Conservation (phyloP, 1,140 invertebrate species). For the Bombus polaris region DNA sequence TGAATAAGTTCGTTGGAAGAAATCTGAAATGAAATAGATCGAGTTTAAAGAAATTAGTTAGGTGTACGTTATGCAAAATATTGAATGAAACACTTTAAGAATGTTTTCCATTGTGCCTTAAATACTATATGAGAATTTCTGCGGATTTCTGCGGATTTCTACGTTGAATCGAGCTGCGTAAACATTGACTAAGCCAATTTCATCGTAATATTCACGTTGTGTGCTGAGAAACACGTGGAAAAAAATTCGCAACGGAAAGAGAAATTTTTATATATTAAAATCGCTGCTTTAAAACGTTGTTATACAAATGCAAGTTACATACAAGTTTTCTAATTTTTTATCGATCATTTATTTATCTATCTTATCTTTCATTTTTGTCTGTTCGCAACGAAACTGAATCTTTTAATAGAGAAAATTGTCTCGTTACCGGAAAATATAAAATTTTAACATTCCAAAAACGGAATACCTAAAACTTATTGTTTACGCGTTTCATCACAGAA, state of each 20-base stretch:
- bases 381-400: not conserved
- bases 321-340: not conserved
- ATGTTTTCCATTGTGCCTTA: not conserved
- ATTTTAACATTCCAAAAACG: not conserved
- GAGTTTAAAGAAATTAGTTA: not conserved
- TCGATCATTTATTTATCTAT: too few relatives aligned
- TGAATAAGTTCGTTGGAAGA: not conserved
- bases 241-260: not conserved
- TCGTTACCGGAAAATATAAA: not conserved
- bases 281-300: not conserved
- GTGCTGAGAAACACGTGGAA: not conserved
- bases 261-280: not conserved
- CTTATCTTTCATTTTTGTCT: not conserved
- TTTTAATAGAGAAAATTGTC: not conserved
- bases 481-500: not conserved
- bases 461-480: too few relatives aligned
- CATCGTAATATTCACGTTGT: not conserved
- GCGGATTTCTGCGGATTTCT: not conserved
- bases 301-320: not conserved
- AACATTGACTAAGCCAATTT: constrained; percentile 2
- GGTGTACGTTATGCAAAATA: not conserved
- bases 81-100: not conserved
- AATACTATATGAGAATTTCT: not conserved
- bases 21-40: not conserved
- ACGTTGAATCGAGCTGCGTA: too few relatives aligned